Conservation (phyloP, 2,797 vertebrate species). For the Petrocephalus schoutedeni region DNA sequence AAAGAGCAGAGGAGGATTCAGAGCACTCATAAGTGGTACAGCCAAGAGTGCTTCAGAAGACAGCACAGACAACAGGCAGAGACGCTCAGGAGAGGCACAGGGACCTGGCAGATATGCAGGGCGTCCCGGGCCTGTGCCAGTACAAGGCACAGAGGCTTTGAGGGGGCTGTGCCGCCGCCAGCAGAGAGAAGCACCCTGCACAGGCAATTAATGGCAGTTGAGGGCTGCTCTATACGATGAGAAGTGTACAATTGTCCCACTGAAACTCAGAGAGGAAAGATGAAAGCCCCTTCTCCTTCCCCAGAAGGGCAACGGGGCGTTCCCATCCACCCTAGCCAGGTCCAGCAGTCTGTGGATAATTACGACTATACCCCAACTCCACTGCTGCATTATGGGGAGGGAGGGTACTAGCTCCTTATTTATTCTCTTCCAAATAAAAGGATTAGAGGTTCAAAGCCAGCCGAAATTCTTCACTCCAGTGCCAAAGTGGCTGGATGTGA, state of each 20-base stretch:
- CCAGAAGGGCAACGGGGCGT: conserved; percentile 26
- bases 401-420: conserved; percentile 41
- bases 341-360: conserved; percentile 45
- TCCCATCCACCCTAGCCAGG: conserved; percentile 41
- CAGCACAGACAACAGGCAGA: not conserved
- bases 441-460: conserved; percentile 70
- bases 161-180: conserved; percentile 24
- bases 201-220: conserved; percentile 28
- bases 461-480: conserved; percentile 47
- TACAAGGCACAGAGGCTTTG: conserved; percentile 27
- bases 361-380: conserved; percentile 26
- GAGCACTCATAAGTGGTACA: not conserved
- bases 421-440: conserved; percentile 50
- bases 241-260: conserved; percentile 57
- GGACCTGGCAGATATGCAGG: not conserved
- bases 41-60: not conserved
- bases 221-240: conserved; percentile 45
- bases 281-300: conserved; percentile 49
- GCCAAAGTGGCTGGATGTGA: conserved; percentile 40
- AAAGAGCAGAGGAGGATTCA: conserved; percentile 7
- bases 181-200: conserved; percentile 32
- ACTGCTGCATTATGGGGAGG: conserved; percentile 1
- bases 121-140: not conserved
- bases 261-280: conserved; percentile 48
- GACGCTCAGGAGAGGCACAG: not conserved